Conservation (phyloP, 2,113 vertebrate genomes). For the Neogobius melanostomus region DNA sequence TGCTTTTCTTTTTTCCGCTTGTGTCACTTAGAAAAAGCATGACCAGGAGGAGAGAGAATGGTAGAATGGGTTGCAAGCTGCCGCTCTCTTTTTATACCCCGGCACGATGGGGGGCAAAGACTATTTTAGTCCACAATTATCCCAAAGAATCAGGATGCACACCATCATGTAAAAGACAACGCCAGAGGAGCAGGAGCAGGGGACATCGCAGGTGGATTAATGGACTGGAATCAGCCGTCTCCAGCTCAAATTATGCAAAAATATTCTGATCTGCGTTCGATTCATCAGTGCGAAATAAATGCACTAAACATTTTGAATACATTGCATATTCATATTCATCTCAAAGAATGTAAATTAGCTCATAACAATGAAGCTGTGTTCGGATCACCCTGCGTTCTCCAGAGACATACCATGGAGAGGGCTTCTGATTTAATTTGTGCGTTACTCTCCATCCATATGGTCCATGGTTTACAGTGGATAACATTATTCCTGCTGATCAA, state of each 20-base stretch:
- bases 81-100: no score
- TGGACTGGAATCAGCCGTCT: background rate
- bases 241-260: background rate
- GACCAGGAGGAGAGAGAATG: no score
- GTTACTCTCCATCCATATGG: background rate
- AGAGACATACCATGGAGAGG: background rate
- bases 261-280: background rate
- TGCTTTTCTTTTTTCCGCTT: no score
- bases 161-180: background rate
- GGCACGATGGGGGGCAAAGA: no score
- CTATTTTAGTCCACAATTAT: no score
- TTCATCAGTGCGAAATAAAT: slow-evolving; percentile 3
- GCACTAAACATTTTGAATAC: background rate
- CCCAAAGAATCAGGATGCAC: background rate
- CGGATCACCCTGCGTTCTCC: background rate
- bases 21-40: no score
- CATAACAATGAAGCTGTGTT: background rate
- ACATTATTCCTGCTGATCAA: background rate
- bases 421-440: background rate
- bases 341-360: slow-evolving; percentile 3
- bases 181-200: background rate
- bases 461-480: background rate
- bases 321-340: slow-evolving; percentile 2
- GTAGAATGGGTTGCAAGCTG: no score
- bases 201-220: background rate